phyloP scores from a whole-genome alignment of 2,888 invertebrate genomes.

The Andrena hattorfiana region DNA sequence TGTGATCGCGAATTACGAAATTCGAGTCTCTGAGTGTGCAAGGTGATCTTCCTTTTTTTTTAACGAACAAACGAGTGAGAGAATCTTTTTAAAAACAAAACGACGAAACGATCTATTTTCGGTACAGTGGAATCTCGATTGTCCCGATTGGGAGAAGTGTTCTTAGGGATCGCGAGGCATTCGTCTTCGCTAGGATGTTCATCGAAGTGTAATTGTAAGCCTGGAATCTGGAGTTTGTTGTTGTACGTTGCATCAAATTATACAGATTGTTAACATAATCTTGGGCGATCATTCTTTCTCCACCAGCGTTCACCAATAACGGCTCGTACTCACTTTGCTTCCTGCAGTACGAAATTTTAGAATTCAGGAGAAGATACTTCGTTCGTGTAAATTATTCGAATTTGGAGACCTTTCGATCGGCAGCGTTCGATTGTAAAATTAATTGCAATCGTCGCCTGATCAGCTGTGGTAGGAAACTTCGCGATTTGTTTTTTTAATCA shows the following conservation, averaged over 20 bases:
- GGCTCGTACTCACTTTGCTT: neutral
- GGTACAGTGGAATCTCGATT: constrained; percentile 58
- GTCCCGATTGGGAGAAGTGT: neutral
- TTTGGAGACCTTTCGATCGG: neutral
- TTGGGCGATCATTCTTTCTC: constrained; percentile 21
- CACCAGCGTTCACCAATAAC: constrained; percentile 32
- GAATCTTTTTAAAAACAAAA: constrained; percentile 11
- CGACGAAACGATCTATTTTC: constrained; percentile 1
- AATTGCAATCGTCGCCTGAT: neutral
- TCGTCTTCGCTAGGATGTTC: neutral
- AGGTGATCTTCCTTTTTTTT: constrained; percentile 28
- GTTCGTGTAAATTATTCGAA: neutral
- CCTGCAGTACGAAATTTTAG: neutral
- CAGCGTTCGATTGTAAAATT: neutral
- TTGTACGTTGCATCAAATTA: constrained; percentile 56
- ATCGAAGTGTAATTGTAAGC: constrained; percentile 18
- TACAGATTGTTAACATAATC: constrained; percentile 46
- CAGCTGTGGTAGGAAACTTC: neutral
- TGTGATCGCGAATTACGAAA: constrained; percentile 63
- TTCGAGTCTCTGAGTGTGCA: constrained; percentile 27
- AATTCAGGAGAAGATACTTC: neutral
- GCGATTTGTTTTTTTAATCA: constrained; percentile 21
- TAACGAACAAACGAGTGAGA: constrained; percentile 39
- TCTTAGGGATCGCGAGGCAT: constrained; percentile 2
- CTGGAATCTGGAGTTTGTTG: constrained; percentile 36